Evolutionary conservation across 23 tunicate genomes (phyloP), one percentile per base, ranked within the genome.

Genomic region (Trididemnum clinides): DNA sequence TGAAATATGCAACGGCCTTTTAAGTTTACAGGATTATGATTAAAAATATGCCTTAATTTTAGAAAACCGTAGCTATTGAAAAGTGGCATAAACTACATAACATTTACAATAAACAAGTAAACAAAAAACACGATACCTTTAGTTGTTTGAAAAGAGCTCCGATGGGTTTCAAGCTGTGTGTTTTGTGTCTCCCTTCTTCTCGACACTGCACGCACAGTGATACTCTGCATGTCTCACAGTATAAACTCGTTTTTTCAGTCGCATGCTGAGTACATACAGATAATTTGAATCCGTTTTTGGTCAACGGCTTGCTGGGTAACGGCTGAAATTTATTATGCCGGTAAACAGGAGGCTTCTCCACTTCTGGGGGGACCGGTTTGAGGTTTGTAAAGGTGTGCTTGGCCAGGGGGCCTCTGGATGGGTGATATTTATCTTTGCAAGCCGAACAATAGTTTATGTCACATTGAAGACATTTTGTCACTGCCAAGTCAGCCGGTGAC

Each of bases 401-500:
- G 25, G 98, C 94, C 18, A 94, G 54, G 1, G 98, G 98, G 0
- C 98, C 98, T 21, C 95, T 80, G 28, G 94, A 27, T 1, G 98
- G 98, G 82, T 94, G 98, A 51, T 78, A 94, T 20, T 57, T 72
- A 21, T 89, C 92, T 23, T 65, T 57, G 71, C 98, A 94, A 7
- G 36, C n/a, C 15, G 33, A 57, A 78, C 98, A 94, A 75, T 94
- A 94, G 33, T 26, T 44, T 44, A 89, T 88, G 33, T 85, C 84
- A 64, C 98, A 94, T 57, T 94, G 98, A 3, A 84, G 49, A 64
- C 98, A 94, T 75, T 82, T 89, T 2, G 86, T 85, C 10, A 35
- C 49, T 19, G 98, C 98, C 33, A 26, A 34, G 10, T 63, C 33
- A 7, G 82, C 20, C 12, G 88, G 38, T 4, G 73, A 31, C 26